Base-by-base conservation (phyloP, 1,140 invertebrate genomes). In the Tribolium madens region DNA sequence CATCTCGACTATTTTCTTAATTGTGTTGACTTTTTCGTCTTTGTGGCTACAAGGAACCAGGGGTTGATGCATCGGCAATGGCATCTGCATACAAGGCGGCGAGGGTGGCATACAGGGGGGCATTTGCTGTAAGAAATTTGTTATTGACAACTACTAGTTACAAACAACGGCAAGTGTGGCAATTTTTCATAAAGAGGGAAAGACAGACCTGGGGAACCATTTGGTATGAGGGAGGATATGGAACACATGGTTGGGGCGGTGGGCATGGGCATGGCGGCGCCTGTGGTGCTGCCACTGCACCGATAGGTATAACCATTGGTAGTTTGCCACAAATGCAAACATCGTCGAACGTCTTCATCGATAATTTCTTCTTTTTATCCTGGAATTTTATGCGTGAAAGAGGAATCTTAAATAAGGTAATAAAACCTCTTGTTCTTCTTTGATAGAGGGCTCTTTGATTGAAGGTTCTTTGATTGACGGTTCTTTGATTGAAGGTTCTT, bases 1-100 rank as follows among this genome's bases (percentile, higher is more conserved):
- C 7, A 52, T 9, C 15, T 72, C 70, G 4, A 52, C 70, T 9
- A 72, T 72, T 21, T 72, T 72, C 31, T 72, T 48, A 31, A 72
- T 72, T n/a, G 50, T 36, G 10, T 21, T 33, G 13, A 64, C 10
- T 64, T 64, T 64, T 13, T 64, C 57, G 1, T 50, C 48, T 50
- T 50, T 50, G 46, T 17, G 36, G 6, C 36, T 7, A 9, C 36
- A 42, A 42, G 36, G 4, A 42, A 42, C 9, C 9, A 42, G 0
- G 1, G 36, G 36, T 42, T 42, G 36, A 42, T 26, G 21, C 21
- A 26, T 26, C 21, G 3, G 21, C 21, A 0, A 5, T 26, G 21
- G 21, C 21, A 26, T 26, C 6, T 26, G 21, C 21, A 26, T 26
- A 26, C 21, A 26, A 26, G 21, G 21, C 2, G 21, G 21, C 36